These are phyloP conservation scores for Sterrhoptilus dennistouni DNA, from an alignment of 2,113 vertebrate species.

Conservation along the genomic window DNA sequence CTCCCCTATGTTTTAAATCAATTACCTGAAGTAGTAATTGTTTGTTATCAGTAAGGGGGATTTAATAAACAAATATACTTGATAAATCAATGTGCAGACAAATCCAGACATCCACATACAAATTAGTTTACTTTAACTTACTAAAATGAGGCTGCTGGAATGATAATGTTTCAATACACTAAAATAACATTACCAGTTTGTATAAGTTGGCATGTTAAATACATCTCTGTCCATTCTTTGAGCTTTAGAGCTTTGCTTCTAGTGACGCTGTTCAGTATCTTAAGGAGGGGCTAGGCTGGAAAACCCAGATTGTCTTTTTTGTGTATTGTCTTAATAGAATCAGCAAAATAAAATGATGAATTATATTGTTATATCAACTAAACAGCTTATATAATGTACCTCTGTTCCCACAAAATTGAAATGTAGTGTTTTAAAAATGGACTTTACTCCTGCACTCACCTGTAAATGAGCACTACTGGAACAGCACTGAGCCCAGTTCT, in stretches of 20 bases:
- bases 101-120: neutral
- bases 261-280: neutral
- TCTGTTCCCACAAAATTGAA: neutral
- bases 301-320: neutral
- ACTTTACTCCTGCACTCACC: neutral
- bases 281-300: neutral
- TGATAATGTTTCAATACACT: neutral
- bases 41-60: neutral
- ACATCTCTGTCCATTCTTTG: neutral
- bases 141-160: neutral
- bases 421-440: neutral
- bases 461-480: neutral
- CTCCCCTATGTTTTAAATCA: neutral
- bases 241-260: neutral
- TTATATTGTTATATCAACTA: neutral
- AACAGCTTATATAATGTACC: neutral
- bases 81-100: neutral
- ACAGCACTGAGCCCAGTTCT: neutral
- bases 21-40: slow-evolving; percentile 17
- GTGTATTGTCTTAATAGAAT: neutral
- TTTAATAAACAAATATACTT: neutral
- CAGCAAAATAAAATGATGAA: neutral
- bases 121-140: neutral
- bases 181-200: neutral
- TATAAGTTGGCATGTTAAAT: neutral